Percentiles rank a stretch among this genome's conserved stretches.
phyloP scores from a whole-genome alignment of 2,888 invertebrate species.

The Teleiodes luculella region DNA sequence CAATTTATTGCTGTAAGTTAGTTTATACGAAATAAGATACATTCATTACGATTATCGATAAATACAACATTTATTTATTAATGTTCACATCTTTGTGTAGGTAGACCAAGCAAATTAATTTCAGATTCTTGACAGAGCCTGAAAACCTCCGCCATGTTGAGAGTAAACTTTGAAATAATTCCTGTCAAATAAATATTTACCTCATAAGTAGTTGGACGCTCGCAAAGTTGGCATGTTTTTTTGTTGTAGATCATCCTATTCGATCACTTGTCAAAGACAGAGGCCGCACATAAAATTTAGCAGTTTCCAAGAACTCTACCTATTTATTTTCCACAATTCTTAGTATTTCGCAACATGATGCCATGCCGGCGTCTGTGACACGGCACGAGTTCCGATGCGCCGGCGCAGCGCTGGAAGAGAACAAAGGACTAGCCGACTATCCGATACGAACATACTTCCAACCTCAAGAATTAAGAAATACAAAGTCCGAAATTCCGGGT shows the following conservation, averaged over 20 bases:
- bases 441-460: no score
- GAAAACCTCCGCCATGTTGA: neutral
- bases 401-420: neutral
- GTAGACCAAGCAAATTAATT: no score
- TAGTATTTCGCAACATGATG: constrained; percentile 3
- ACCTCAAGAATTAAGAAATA: no score
- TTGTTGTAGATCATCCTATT: no score
- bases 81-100: no score
- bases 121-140: no score
- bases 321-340: neutral
- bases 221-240: no score
- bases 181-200: no score
- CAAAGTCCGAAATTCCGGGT: no score
- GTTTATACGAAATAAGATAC: neutral
- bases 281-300: neutral
- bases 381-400: constrained; percentile 5
- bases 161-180: neutral
- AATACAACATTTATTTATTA: no score
- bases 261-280: neutral
- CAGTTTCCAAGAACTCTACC: neutral
- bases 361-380: neutral
- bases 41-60: no score
- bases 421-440: constrained; percentile 1
- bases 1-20: neutral
- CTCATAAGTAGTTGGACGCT: no score